Base-by-base conservation (phyloP, 2,888 invertebrate genomes). In the Drosophila falleni region DNA sequence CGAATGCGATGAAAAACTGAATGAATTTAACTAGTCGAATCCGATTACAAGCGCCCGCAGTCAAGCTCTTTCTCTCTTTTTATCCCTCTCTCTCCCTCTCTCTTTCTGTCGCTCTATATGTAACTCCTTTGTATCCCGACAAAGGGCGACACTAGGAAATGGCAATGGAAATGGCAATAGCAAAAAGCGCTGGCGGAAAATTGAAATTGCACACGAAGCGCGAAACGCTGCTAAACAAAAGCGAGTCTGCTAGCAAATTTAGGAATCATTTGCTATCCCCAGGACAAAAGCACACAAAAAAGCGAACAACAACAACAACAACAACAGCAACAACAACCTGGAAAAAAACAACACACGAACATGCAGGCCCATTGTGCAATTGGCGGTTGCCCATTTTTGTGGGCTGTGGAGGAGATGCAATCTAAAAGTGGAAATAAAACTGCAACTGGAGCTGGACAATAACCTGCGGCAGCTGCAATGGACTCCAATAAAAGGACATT, bases 101-200 rank as follows among this genome's bases (percentile, higher is more conserved):
- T n/a, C n/a, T n/a, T n/a, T n/a, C n/a, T n/a, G n/a, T 15, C 10
- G 2, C 44, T 11, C n/a, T 16, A 8, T 16, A 10, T 29, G 1
- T 4, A 19, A 44, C 39, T 31, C n/a, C 31, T 75, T 50, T 71
- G 61, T 66, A 37, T 58, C 29, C 31, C 42, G 29, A 68, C 46
- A 76, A 64, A 77, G 31, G 78, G 10, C 53, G 41, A 55, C 78
- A 70, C 33, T 59, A 64, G 67, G 69, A 70, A 74, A 71, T 62
- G 66, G 49, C n/a, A 51, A 61, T 62, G 67, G 69, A 70, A 74
- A 71, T 62, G 66, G 49, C n/a, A 51, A 42, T 71, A 71, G 75
- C 60, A 63, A 82, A 83, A 84, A 87, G 88, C 74, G 80, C 83
- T 85, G 83, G 88, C 83, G 83, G 88, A 87, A 84, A 84, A 84